Conservation (phyloP, 2,888 invertebrate species). For the Ichneumoninae sp. region DNA sequence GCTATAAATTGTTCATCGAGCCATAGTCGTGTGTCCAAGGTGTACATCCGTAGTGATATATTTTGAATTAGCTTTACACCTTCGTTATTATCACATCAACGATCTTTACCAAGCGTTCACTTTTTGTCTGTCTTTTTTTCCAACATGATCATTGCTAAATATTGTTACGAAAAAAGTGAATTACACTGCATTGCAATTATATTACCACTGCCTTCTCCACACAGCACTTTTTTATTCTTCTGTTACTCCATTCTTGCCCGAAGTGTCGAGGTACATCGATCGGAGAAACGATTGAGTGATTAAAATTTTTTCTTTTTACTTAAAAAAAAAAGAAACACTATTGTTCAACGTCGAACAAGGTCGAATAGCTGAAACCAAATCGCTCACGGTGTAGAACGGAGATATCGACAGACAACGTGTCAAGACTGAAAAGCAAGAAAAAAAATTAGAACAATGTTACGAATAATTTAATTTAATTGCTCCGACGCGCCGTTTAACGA, state of each 20-base stretch:
- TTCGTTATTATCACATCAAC: conserved; percentile 52
- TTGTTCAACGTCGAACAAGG: conserved; percentile 30
- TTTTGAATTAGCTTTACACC: conserved; percentile 28
- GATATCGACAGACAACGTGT: conserved; percentile 67
- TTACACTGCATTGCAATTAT: conserved; percentile 41
- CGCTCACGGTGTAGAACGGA: conserved; percentile 55
- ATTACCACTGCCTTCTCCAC: conserved; percentile 62
- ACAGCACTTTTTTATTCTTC: conserved; percentile 57
- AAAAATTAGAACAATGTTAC: conserved; percentile 36
- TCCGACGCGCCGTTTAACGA: conserved; percentile 37
- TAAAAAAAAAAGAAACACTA: conserved; percentile 23
- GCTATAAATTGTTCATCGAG: conserved; percentile 23
- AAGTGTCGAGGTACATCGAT: conserved; percentile 20
- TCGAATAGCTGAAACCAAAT: conserved; percentile 56
- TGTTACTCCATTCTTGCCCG: conserved; percentile 30
- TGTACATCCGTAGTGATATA: conserved; percentile 39
- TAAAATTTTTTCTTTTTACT: conserved; percentile 4
- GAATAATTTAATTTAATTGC: conserved; percentile 39
- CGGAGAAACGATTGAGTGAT: conserved; percentile 7
- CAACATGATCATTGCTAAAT: conserved; percentile 8
- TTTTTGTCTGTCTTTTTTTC: conserved; percentile 30
- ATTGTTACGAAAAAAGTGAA: conserved; percentile 31
- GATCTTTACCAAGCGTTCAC: conserved; percentile 6
- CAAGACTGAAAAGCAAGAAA: conserved; percentile 72
- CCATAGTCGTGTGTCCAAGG: conserved; percentile 20